These are phyloP conservation scores for crab-eating macaque (Macaca fascicularis) DNA, from an alignment of 2,113 vertebrate genomes.

Conservation along the genomic window T2T-MFA8v1.1 NC_088387.1:44380501-44381000, in stretches of 20 bases:
- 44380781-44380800: background rate
- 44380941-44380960: background rate
- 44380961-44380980: background rate
- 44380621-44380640: background rate
- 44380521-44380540: background rate
- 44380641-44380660: background rate
- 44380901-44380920: background rate
- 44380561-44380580: background rate
- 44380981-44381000: background rate
- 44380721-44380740: background rate
- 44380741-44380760: background rate
- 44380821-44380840: background rate
- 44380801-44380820: background rate
- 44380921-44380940: too few species aligned
- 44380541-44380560: background rate
- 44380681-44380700: background rate
- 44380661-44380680: background rate
- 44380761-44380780: background rate
- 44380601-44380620: background rate
- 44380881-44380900: background rate
- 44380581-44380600: background rate
- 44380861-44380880: background rate
- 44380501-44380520: background rate
- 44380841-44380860: background rate
- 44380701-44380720: background rate